phyloP scores from a whole-genome alignment of 1,140 invertebrate species.

The Tetranychus urticae region DNA sequence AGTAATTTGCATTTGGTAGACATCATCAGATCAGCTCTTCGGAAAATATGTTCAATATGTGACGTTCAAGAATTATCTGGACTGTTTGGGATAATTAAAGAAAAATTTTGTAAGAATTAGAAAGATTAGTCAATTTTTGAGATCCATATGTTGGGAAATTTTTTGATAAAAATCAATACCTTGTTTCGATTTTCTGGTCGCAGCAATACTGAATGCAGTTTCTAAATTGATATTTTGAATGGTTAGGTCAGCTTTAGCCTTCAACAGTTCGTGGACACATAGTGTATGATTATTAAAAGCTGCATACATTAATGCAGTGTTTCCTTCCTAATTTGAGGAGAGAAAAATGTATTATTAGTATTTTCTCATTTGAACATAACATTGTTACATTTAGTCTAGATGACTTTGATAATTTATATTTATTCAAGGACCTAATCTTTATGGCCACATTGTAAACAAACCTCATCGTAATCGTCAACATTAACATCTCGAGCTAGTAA shows the following conservation, averaged over 20 bases:
- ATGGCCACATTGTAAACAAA: slow-evolving; percentile 20
- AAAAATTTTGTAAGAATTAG: not conserved
- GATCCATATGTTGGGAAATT: not conserved
- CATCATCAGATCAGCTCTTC: not conserved
- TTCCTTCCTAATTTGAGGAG: slow-evolving; percentile 37
- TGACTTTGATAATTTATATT: not conserved
- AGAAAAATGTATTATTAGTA: not conserved
- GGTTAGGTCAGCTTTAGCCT: slow-evolving; percentile 48
- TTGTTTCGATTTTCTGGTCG: slow-evolving; percentile 32
- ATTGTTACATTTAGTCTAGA: not conserved
- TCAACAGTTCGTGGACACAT: slow-evolving; percentile 53
- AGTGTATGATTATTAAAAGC: slow-evolving; percentile 60
- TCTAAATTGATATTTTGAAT: slow-evolving; percentile 48
- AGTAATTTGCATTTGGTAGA: too few species aligned
- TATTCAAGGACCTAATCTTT: not conserved
- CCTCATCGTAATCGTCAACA: slow-evolving; percentile 54
- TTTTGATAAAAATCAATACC: slow-evolving; percentile 17
- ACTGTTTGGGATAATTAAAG: not conserved
- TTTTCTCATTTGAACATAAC: not conserved
- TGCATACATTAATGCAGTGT: slow-evolving; percentile 67
- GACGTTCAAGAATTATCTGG: not conserved
- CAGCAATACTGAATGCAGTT: slow-evolving; percentile 52
- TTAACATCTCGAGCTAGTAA: slow-evolving; percentile 46
- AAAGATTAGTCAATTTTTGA: not conserved
- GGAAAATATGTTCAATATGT: not conserved